phyloP scores from a whole-genome alignment of 64 coral and sea anemone species.

The Montipora sp. region DNA sequence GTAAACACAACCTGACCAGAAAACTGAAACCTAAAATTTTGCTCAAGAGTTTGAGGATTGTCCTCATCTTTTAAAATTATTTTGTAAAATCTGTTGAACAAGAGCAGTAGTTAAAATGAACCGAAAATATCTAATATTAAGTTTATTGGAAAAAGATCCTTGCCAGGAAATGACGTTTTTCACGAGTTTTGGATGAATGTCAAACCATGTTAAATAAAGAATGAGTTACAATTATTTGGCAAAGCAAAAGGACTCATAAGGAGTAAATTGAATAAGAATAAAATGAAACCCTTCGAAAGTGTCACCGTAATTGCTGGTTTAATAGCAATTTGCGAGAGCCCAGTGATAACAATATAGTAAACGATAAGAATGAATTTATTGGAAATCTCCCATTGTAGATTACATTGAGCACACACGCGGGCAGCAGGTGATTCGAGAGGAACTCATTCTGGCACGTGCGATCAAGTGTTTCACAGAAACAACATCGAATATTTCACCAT shows the following conservation, averaged over 20 bases:
- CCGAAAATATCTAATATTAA: background rate
- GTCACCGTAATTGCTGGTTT: constrained; percentile 57
- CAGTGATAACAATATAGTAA: constrained; percentile 53
- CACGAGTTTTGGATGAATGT: constrained; percentile 9
- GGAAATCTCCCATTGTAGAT: constrained; percentile 34
- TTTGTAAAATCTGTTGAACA: background rate
- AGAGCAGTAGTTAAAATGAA: background rate
- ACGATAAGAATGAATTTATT: constrained; percentile 56
- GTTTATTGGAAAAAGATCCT: constrained; percentile 13
- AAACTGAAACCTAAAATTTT: background rate
- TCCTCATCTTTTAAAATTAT: background rate
- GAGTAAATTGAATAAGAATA: background rate
- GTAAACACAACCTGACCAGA: constrained; percentile 9
- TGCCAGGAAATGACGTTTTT: constrained; percentile 26
- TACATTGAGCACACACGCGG: background rate
- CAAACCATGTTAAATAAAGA: constrained; percentile 19
- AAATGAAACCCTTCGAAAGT: constrained; percentile 22
- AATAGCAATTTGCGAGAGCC: constrained; percentile 18
- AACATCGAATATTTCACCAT: background rate
- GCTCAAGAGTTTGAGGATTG: background rate
- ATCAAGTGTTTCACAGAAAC: constrained; percentile 20
- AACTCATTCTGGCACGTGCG: constrained; percentile 27
- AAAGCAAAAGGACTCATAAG: background rate
- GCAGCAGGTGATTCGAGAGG: constrained; percentile 54
- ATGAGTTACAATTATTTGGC: constrained; percentile 48